These are phyloP conservation scores for Acridotheres tristis DNA, from an alignment of 2,797 vertebrate species.

Conservation along the genomic window DNA sequence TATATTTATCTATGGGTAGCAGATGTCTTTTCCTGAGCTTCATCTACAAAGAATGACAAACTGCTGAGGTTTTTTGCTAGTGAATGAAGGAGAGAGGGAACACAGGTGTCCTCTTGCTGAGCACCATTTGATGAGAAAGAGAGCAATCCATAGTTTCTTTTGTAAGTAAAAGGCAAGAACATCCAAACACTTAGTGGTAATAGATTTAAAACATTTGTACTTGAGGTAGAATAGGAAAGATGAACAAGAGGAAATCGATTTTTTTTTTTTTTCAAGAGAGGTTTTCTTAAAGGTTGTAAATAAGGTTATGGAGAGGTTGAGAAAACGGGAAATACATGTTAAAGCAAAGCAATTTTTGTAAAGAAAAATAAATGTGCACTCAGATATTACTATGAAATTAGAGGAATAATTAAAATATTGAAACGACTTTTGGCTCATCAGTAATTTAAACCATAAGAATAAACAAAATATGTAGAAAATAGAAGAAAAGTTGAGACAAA, in stretches of 20 bases:
- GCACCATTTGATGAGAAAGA: not conserved
- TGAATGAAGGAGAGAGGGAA: not conserved
- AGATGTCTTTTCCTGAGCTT: not conserved
- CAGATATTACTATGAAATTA: not conserved
- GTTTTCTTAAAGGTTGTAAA: not conserved
- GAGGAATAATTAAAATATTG: not conserved
- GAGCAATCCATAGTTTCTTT: not conserved
- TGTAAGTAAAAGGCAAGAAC: not conserved
- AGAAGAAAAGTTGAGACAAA: not conserved
- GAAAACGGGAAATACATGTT: not conserved
- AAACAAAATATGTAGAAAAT: not conserved
- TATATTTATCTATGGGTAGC: not conserved
- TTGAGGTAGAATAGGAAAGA: not conserved
- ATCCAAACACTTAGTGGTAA: not conserved
- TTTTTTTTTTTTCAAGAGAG: too few relatives aligned
- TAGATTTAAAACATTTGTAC: not conserved
- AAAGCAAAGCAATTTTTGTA: not conserved
- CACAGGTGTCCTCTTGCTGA: not conserved
- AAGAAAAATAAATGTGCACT: not conserved
- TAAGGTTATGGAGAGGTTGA: not conserved
- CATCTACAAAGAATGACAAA: not conserved
- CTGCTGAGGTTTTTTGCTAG: not conserved
- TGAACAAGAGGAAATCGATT: not conserved
- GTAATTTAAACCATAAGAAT: not conserved
- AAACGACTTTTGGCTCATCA: accelerated